Evolutionary conservation across 2,888 invertebrate genomes (phyloP).

Genomic region (Syrphus vitripennis): DNA sequence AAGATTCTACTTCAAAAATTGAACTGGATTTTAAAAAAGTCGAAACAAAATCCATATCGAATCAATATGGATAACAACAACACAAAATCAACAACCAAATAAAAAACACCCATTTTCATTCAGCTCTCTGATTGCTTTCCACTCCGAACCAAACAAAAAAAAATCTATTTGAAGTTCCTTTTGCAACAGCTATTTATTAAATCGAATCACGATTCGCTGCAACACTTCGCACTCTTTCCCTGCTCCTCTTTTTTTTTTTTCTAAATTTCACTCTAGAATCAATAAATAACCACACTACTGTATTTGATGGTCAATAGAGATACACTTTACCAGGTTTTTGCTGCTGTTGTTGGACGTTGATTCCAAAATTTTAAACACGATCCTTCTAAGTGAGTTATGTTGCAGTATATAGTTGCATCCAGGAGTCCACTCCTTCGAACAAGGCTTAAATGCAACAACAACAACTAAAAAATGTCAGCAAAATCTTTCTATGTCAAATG

Average conservation of each 20-base stretch:
- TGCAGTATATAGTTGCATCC: background rate
- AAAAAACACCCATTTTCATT: background rate
- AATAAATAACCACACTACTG: background rate
- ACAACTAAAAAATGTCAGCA: background rate
- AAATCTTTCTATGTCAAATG: background rate
- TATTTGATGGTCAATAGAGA: constrained; percentile 1
- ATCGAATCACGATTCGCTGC: constrained; percentile 14
- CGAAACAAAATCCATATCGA: background rate
- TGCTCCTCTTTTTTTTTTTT: background rate
- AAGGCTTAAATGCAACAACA: background rate
- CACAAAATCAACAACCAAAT: background rate
- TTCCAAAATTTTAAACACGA: background rate
- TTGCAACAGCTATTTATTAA: constrained; percentile 4
- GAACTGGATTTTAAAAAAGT: background rate
- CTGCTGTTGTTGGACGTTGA: background rate
- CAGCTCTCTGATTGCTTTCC: background rate
- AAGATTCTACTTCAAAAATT: background rate
- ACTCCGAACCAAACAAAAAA: background rate
- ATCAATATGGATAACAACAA: background rate
- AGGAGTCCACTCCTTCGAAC: background rate
- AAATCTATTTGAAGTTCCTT: background rate
- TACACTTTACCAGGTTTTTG: background rate
- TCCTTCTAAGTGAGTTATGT: background rate
- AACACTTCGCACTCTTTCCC: constrained; percentile 7
- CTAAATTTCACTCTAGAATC: background rate